Base-by-base conservation (phyloP, 2,888 invertebrate genomes). In the Agrypnus murinus region DNA sequence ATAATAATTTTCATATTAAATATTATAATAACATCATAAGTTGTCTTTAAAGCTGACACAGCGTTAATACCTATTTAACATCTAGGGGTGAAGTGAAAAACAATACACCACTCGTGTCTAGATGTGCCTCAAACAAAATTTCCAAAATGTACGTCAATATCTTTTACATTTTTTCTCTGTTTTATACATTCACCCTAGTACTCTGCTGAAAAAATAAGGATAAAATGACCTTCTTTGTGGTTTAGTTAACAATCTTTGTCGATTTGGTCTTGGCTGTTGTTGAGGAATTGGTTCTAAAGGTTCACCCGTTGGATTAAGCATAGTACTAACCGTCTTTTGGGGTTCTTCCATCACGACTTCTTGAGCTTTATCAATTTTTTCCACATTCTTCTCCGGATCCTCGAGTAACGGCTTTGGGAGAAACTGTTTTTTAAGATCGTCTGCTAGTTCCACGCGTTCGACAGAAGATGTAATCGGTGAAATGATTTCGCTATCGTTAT, bases 131-230 rank as follows among this genome's bases (percentile, higher is more conserved):
- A 69, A 55, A 55, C 34, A 55, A 34, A 55, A 36, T 55, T 36
- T 36, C 5, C 25, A 58, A 43, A 55, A 34, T 63, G 40, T 43
- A 59, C 36, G 15, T 8, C 32, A 40, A 36, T 14, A 46, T 34
- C 2, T n/a, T n/a, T n/a, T n/a, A n/a, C n/a, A n/a, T n/a, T n/a
- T n/a, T n/a, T n/a, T n/a, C n/a, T 25, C 12, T 46, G 34, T 25
- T 5, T 25, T 25, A 25, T 3, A 25, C 34, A 66, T 75, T 84
- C 82, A 88, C 73, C 88, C 88, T 69, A 88, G 79, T 71, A 88
- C 87, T 77, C 88, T 82, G 78, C 88, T 88, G 76, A 88, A 86
- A 75, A 88, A 88, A 74, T 88, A 88, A 17, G 88, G 88, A 78
- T 88, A 88, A 75, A 87, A 87, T n/a, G 87, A 85, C 73, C 86